Conservation (phyloP, 2,113 vertebrate species). For the Apistogramma diplotaenia region DNA sequence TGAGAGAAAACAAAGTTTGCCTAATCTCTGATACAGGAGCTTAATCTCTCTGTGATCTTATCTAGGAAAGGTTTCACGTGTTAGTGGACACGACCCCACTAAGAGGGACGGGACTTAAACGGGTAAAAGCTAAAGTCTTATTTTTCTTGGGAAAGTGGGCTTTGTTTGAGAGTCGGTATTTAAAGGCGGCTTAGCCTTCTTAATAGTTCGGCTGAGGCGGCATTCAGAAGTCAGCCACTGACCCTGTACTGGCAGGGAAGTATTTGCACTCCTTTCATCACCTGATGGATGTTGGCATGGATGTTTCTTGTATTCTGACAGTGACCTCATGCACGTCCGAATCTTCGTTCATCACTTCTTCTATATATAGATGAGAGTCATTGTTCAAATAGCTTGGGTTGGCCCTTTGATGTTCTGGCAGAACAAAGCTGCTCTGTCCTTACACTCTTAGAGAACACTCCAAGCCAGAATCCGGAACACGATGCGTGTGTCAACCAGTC, state of each 20-base stretch:
- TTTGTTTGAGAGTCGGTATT: slow-evolving; percentile 4
- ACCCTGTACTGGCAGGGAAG: slow-evolving; percentile 44
- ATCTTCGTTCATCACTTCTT: slow-evolving; percentile 73
- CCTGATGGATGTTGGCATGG: slow-evolving; percentile 61
- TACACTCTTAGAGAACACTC: slow-evolving; percentile 70
- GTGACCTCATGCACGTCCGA: slow-evolving; percentile 72
- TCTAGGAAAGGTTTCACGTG: slow-evolving; percentile 48
- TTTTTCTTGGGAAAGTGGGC: slow-evolving; percentile 32
- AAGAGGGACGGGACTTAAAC: slow-evolving; percentile 43
- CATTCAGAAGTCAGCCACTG: slow-evolving; percentile 45
- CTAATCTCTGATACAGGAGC: slow-evolving; percentile 73
- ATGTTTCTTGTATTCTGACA: slow-evolving; percentile 56
- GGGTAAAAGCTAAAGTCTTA: slow-evolving; percentile 4
- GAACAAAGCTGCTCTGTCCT: slow-evolving; percentile 75
- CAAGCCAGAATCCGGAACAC: slow-evolving; percentile 72
- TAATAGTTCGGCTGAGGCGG: slow-evolving; percentile 19
- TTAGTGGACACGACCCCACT: slow-evolving; percentile 30
- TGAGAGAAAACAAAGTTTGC: slow-evolving; percentile 69
- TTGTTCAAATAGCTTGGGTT: slow-evolving; percentile 69
- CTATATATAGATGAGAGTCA: slow-evolving; percentile 77
- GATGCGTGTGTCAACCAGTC: slow-evolving; percentile 73
- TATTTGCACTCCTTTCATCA: slow-evolving; percentile 73
- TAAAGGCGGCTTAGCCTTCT: slow-evolving; percentile 55
- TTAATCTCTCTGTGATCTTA: slow-evolving; percentile 72
- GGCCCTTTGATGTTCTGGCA: slow-evolving; percentile 74